These are phyloP conservation scores for Hybos culiciformis DNA, from an alignment of 2,888 invertebrate species.

Conservation along the genomic window DNA sequence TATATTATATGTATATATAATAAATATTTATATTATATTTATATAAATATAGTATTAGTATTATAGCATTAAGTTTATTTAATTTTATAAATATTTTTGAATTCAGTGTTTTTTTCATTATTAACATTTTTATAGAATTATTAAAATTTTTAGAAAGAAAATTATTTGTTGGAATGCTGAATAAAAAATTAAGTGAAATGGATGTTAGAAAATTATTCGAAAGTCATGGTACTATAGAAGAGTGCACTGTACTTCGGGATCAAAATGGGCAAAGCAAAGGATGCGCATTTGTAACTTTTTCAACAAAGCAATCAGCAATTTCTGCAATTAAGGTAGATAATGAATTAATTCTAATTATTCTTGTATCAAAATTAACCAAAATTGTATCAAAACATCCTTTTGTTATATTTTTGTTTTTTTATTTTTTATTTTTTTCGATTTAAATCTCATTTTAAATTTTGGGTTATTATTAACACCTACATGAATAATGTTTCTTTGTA, in stretches of 20 bases:
- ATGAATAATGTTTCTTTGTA: too few relatives aligned
- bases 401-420: neutral
- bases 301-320: conserved; percentile 92
- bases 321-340: conserved; percentile 79
- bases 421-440: too few relatives aligned
- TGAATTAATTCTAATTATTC: neutral
- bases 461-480: too few relatives aligned
- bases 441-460: too few relatives aligned
- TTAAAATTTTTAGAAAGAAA: conserved; percentile 70
- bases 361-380: neutral
- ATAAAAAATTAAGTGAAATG: conserved; percentile 88
- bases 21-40: too few relatives aligned
- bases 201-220: conserved; percentile 89
- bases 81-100: too few relatives aligned
- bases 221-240: conserved; percentile 91
- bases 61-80: too few relatives aligned
- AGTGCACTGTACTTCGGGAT: conserved; percentile 94
- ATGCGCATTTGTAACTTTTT: conserved; percentile 98
- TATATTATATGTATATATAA: too few relatives aligned
- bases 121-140: neutral
- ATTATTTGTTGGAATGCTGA: conserved; percentile 96
- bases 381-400: neutral
- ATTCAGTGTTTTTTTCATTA: too few relatives aligned
- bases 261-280: conserved; percentile 92
- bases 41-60: too few relatives aligned